phyloP scores from a whole-genome alignment of 2,113 vertebrate genomes.

The Lagenorhynchus albirostris region DNA sequence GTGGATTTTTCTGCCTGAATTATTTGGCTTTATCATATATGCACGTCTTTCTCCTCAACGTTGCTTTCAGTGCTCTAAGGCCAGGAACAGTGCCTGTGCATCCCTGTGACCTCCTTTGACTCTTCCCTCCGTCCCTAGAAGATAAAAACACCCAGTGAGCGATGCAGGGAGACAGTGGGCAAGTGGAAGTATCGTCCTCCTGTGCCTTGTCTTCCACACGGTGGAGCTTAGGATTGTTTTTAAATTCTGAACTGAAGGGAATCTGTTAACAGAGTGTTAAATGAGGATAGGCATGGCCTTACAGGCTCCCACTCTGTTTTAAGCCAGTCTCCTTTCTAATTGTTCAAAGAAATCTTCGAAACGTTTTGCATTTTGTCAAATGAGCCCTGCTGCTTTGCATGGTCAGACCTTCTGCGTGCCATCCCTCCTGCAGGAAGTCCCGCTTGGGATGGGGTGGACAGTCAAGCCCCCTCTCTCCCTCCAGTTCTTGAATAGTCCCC shows the following conservation, averaged over 20 bases:
- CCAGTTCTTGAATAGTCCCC: neutral
- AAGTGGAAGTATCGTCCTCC: fast-evolving
- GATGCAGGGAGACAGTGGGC: too few relatives aligned
- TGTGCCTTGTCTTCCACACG: neutral
- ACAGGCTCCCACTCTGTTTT: neutral
- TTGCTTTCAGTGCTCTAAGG: neutral
- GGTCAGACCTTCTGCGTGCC: neutral
- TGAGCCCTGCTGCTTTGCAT: neutral
- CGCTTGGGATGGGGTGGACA: neutral
- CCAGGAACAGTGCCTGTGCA: neutral
- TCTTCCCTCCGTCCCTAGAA: neutral
- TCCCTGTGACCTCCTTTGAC: neutral
- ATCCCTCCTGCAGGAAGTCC: neutral
- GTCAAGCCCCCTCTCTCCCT: neutral
- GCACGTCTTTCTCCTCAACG: neutral
- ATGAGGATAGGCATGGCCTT: neutral
- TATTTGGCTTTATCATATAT: neutral
- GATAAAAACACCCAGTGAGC: neutral
- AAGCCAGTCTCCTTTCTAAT: neutral
- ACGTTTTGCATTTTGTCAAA: neutral
- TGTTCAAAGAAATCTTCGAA: neutral
- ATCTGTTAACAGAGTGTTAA: neutral
- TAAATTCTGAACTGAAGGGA: neutral
- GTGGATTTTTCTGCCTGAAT: neutral
- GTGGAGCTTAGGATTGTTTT: neutral